Conservation (phyloP, 2,797 vertebrate genomes). For the Rhinogobio ventralis region DNA sequence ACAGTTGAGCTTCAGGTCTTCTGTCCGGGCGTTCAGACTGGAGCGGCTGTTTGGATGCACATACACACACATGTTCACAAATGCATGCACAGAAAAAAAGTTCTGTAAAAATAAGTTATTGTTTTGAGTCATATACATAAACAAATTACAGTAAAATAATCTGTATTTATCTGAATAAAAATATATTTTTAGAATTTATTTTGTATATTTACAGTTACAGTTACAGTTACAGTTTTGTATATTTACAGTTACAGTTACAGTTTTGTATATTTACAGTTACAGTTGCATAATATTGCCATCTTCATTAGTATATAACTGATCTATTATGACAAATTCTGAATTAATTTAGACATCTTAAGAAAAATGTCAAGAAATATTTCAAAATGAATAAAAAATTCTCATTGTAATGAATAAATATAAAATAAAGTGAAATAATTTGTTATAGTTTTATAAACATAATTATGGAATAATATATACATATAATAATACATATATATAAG, state of each 20-base stretch:
- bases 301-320: not conserved
- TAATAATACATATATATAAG: not conserved
- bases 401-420: not conserved
- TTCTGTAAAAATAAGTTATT: too few relatives aligned
- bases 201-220: too few relatives aligned
- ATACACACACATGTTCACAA: not conserved
- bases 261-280: too few relatives aligned
- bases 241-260: too few relatives aligned
- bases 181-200: not conserved
- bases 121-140: not conserved
- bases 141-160: not conserved
- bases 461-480: not conserved
- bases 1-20: conserved; percentile 87
- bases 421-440: not conserved
- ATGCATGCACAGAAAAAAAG: not conserved
- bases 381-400: too few relatives aligned
- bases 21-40: conserved; percentile 86
- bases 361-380: not conserved
- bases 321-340: not conserved
- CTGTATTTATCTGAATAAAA: not conserved
- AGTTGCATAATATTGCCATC: not conserved
- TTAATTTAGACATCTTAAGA: not conserved
- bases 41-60: conserved; percentile 79
- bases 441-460: not conserved
- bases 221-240: too few relatives aligned